A percentile compares a stretch with the other conserved stretches of the same genome.
Conservation (phyloP, 2,888 invertebrate species). For the Willowsia nigromaculata region DNA sequence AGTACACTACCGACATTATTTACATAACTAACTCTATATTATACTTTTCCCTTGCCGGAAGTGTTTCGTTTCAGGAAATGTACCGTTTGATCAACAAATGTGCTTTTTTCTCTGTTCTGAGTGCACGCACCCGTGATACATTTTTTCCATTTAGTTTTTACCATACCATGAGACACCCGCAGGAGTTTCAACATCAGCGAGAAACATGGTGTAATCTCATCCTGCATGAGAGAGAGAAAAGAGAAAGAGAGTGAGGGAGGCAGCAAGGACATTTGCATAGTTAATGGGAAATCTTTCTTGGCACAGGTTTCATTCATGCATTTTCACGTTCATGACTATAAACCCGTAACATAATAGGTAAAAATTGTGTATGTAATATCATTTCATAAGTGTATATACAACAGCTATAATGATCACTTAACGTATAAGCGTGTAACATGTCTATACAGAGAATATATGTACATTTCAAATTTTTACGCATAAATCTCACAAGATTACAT, state of each 20-base stretch:
- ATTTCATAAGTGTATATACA: too few species aligned
- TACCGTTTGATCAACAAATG: constrained; percentile 57
- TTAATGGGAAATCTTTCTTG: constrained; percentile 66
- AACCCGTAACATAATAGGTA: neutral
- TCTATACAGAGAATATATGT: neutral
- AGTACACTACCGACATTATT: neutral
- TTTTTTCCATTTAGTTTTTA: constrained; percentile 47
- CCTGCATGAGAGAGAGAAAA: neutral
- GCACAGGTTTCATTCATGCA: constrained; percentile 57
- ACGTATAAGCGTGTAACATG: neutral
- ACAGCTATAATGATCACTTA: neutral
- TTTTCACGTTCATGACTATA: neutral
- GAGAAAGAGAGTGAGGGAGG: neutral
- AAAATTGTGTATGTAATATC: neutral
- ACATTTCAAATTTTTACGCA: constrained; percentile 37
- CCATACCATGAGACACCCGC: neutral
- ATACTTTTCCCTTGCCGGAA: constrained; percentile 33
- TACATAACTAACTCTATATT: neutral
- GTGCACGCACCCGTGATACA: constrained; percentile 19
- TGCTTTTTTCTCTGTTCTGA: constrained; percentile 28
- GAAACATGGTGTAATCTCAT: constrained; percentile 60
- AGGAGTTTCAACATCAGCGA: constrained; percentile 27
- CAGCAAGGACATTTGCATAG: constrained; percentile 60
- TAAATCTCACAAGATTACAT: constrained; percentile 61
- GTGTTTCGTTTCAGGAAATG: constrained; percentile 54